Conservation (phyloP, 2,113 vertebrate species). For the Chrysemys picta region DNA sequence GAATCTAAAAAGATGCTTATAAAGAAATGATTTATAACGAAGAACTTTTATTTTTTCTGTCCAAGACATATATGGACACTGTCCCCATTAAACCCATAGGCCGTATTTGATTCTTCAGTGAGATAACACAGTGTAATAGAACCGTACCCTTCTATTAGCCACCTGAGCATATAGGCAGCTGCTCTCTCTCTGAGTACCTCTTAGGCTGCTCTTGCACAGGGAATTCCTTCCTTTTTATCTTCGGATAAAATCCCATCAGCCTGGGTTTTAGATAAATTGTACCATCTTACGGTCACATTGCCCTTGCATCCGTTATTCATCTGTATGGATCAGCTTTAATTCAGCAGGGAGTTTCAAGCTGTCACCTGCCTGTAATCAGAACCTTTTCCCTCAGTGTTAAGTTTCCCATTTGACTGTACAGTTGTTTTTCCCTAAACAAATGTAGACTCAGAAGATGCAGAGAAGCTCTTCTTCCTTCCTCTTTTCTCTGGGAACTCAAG, state of each 20-base stretch:
- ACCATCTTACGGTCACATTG: conserved; percentile 31
- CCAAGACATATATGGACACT: too few species aligned
- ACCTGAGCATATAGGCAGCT: background rate
- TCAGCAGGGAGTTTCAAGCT: conserved; percentile 34
- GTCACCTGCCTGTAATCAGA: conserved; percentile 29
- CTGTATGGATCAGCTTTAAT: conserved; percentile 16
- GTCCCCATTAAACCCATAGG: background rate
- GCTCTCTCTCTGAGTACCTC: background rate
- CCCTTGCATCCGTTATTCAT: conserved; percentile 1
- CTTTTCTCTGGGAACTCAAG: background rate
- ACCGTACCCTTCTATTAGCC: background rate
- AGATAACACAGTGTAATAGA: background rate
- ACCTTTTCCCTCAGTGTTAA: background rate
- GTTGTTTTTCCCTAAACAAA: background rate
- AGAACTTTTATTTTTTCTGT: background rate
- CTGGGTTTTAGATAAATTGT: background rate
- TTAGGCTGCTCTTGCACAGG: background rate
- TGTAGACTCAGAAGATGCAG: background rate
- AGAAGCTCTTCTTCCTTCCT: background rate
- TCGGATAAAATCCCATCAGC: conserved; percentile 51
- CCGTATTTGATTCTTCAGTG: background rate
- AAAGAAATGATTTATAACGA: background rate
- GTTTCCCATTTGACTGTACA: background rate
- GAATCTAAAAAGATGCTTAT: background rate
- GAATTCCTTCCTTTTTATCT: conserved; percentile 52